A percentile compares a stretch with the other conserved stretches of the same genome.
phyloP scores from a whole-genome alignment of 2,113 vertebrate species.

The Gymnobelideus leadbeateri region DNA sequence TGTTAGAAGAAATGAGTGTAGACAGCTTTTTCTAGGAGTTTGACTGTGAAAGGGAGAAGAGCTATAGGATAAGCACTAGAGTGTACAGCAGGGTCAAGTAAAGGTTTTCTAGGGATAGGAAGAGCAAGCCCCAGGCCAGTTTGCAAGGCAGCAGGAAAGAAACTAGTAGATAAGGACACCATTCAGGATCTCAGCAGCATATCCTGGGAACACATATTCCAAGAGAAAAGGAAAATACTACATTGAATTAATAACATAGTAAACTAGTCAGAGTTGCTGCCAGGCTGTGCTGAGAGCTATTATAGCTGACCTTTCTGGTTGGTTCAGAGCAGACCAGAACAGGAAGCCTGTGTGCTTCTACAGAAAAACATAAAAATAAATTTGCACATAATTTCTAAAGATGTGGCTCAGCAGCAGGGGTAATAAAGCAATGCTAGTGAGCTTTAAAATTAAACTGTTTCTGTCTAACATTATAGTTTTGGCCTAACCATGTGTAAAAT shows the following conservation, averaged over 20 bases:
- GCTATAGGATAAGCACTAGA: background rate
- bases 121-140: background rate
- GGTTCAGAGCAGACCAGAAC: background rate
- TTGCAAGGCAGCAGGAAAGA: background rate
- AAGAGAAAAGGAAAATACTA: conserved; percentile 3
- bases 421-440: conserved; percentile 32
- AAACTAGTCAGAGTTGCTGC: background rate
- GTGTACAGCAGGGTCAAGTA: background rate
- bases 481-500: conserved; percentile 17
- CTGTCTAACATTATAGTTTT: background rate
- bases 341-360: background rate
- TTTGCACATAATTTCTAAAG: conserved; percentile 28
- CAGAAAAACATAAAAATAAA: conserved; percentile 38
- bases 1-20: background rate
- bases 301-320: background rate
- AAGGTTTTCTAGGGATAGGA: background rate
- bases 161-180: conserved; percentile 33
- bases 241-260: conserved; percentile 9
- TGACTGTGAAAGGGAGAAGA: background rate
- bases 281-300: background rate
- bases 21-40: background rate
- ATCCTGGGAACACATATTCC: background rate
- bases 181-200: conserved; percentile 16
- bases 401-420: background rate
- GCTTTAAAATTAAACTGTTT: conserved; percentile 29